phyloP scores from a whole-genome alignment of 1,140 invertebrate genomes.

The Zaprionus davidi region DNA sequence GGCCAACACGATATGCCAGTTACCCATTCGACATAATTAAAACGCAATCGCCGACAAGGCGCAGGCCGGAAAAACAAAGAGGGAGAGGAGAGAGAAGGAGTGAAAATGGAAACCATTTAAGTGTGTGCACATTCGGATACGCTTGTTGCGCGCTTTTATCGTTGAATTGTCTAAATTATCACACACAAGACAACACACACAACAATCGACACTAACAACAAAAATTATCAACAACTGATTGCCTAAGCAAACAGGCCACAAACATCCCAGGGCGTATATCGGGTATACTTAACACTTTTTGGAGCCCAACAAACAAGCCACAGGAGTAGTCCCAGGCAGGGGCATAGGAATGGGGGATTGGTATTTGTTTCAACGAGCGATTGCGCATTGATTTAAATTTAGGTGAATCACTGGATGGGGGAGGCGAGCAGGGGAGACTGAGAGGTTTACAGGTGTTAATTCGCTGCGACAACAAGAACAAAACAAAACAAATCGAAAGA shows the following conservation, averaged over 20 bases:
- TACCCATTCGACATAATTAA: constrained; percentile 72
- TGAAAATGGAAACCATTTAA: constrained; percentile 53
- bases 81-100: neutral
- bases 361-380: constrained; percentile 71
- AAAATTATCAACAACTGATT: constrained; percentile 80
- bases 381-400: constrained; percentile 81
- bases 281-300: constrained; percentile 80
- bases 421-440: too few species aligned
- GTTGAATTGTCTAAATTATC: constrained; percentile 74
- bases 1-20: constrained; percentile 48
- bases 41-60: constrained; percentile 57
- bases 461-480: constrained; percentile 51
- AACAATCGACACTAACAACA: constrained; percentile 68
- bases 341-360: constrained; percentile 47
- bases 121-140: constrained; percentile 51
- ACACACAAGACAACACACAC: constrained; percentile 51
- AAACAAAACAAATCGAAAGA: constrained; percentile 11
- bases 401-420: constrained; percentile 24
- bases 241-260: constrained; percentile 66
- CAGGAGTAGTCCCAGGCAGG: constrained; percentile 8
- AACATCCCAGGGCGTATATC: constrained; percentile 48
- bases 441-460: constrained; percentile 60
- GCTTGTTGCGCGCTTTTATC: constrained; percentile 76
- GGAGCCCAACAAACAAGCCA: constrained; percentile 76
- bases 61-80: constrained; percentile 27